A percentile compares a stretch with the other conserved stretches of the same genome.
Evolutionary conservation across 1,140 invertebrate species (phyloP).

Genomic region (Zaprionus gabonicus): DNA sequence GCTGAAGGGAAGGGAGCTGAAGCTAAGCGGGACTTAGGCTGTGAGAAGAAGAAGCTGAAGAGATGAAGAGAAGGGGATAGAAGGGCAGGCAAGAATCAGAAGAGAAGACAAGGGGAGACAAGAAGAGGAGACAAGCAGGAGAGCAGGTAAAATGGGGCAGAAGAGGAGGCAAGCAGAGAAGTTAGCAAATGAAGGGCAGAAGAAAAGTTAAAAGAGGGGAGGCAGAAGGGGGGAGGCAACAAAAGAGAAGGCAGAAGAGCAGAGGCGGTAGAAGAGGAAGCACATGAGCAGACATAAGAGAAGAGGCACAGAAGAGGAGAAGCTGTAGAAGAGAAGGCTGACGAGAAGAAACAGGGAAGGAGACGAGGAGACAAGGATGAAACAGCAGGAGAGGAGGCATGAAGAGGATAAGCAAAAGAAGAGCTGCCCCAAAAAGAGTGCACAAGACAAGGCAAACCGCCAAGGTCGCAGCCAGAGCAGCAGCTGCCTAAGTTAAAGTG

Average conservation of each 20-base stretch:
- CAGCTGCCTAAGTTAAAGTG: slow-evolving; percentile 35
- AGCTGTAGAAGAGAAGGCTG: too few relatives aligned
- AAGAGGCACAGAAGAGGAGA: too few relatives aligned
- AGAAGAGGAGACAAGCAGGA: background rate
- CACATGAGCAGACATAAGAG: too few relatives aligned
- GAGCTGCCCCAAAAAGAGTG: background rate
- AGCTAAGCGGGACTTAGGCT: slow-evolving; percentile 13
- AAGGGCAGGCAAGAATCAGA: background rate
- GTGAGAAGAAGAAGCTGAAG: slow-evolving; percentile 2
- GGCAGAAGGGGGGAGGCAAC: background rate
- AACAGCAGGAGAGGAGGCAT: too few relatives aligned
- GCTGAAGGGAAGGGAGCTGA: background rate
- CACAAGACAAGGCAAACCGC: slow-evolving; percentile 43
- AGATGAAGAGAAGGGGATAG: too few relatives aligned
- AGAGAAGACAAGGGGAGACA: background rate
- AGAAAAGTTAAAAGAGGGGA: too few relatives aligned
- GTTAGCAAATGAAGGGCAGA: background rate
- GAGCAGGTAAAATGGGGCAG: background rate
- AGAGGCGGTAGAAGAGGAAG: too few relatives aligned
- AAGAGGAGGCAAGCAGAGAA: background rate
- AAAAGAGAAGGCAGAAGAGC: background rate
- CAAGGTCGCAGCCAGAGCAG: slow-evolving; percentile 63
- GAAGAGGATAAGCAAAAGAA: background rate
- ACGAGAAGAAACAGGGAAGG: too few relatives aligned
- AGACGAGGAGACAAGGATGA: too few relatives aligned